Conservation (phyloP, 2,888 invertebrate genomes). For the Himalopsyche kuldschensis region DNA sequence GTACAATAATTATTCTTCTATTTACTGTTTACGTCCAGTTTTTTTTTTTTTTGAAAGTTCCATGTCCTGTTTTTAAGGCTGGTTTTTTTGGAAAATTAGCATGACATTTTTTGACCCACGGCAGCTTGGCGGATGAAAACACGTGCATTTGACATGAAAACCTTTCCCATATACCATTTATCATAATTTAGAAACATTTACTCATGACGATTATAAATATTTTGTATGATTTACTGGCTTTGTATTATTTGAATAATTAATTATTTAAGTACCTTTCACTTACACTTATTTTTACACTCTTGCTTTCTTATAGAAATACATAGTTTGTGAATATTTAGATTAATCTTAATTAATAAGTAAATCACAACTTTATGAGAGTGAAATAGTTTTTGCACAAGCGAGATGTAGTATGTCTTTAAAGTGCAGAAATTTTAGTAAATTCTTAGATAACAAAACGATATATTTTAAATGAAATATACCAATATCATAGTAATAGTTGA, state of each 20-base stretch:
- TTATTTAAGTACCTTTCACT: not conserved
- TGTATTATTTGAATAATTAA: not conserved
- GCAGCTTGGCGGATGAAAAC: slow-evolving; percentile 1
- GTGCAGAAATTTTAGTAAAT: too few species aligned
- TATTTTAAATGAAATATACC: too few species aligned
- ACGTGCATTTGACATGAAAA: slow-evolving; percentile 1
- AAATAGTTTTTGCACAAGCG: too few species aligned
- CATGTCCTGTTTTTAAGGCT: not conserved
- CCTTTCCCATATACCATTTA: not conserved
- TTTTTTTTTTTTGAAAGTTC: not conserved
- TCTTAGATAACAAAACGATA: too few species aligned
- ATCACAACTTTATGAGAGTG: too few species aligned
- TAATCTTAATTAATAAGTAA: too few species aligned
- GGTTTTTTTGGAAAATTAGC: not conserved
- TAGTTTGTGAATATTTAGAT: too few species aligned
- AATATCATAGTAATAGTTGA: too few species aligned
- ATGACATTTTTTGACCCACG: not conserved
- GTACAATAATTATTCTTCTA: not conserved
- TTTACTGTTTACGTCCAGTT: not conserved
- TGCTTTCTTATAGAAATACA: not conserved
- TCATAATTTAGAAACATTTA: not conserved
- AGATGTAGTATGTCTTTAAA: too few species aligned
- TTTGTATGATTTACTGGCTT: not conserved
- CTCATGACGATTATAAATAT: not conserved
- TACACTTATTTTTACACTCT: not conserved